These are phyloP conservation scores for Chelonia mydas DNA, from an alignment of 2,797 vertebrate species.

Conservation along the genomic window DNA sequence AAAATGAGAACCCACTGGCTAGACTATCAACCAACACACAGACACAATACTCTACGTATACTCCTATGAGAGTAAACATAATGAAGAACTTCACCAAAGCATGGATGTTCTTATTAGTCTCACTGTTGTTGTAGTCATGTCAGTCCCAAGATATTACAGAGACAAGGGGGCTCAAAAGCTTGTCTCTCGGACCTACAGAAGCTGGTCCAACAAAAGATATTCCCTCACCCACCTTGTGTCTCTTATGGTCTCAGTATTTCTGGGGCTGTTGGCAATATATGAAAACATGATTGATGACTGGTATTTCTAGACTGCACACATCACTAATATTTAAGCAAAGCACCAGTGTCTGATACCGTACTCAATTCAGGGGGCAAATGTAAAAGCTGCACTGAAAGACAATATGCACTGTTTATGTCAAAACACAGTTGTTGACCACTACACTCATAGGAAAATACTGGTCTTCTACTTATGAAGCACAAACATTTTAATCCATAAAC, in stretches of 20 bases:
- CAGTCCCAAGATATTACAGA: no score
- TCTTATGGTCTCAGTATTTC: not conserved
- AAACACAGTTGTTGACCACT: no score
- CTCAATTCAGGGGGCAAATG: not conserved
- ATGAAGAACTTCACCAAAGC: no score
- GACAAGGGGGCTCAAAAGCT: no score
- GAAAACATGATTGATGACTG: not conserved
- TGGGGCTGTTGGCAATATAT: not conserved
- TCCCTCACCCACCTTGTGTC: not conserved
- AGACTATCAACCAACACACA: not conserved
- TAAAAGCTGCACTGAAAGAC: not conserved
- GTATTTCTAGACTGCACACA: not conserved
- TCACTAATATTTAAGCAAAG: not conserved
- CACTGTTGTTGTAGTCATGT: no score
- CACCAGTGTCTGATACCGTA: not conserved
- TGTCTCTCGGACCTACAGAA: no score
- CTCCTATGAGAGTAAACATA: not conserved
- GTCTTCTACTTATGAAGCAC: not conserved
- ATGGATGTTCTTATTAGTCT: no score
- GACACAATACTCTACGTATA: accelerated
- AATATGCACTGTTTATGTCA: not conserved
- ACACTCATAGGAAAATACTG: no score
- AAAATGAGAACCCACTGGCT: not conserved
- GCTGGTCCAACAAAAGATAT: no score
- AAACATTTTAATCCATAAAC: not conserved